Conservation (phyloP, 2,113 vertebrate genomes). For the Synchiropus splendidus region DNA sequence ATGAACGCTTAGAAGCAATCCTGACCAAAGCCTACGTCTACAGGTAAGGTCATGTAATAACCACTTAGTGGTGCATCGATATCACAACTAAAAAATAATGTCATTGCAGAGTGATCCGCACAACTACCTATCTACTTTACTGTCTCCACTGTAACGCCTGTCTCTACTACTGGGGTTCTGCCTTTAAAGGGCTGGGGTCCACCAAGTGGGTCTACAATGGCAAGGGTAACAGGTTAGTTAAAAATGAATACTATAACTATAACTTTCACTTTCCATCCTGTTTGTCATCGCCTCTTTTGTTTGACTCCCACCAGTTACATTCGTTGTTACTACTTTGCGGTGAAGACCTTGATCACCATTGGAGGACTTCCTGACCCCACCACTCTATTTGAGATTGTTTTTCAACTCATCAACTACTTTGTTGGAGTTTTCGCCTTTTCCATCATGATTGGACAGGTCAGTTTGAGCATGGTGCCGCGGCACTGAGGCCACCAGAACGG, state of each 20-base stretch:
- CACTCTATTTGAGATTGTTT: conserved; percentile 84
- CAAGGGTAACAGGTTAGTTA: conserved; percentile 81
- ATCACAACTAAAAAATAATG: too few relatives aligned
- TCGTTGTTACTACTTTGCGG: conserved; percentile 95
- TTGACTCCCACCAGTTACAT: conserved; percentile 73
- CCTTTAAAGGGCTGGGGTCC: conserved; percentile 74
- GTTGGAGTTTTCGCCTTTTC: conserved; percentile 93
- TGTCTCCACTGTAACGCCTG: conserved; percentile 89
- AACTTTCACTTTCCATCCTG: background rate
- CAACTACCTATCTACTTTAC: conserved; percentile 89
- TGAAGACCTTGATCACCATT: conserved; percentile 95
- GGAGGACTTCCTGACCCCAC: conserved; percentile 85
- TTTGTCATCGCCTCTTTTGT: background rate
- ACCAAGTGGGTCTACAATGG: conserved; percentile 89
- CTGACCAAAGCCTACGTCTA: conserved; percentile 94
- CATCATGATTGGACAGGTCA: conserved; percentile 97
- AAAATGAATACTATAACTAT: too few relatives aligned
- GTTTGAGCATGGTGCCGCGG: background rate
- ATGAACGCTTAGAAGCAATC: conserved; percentile 85
- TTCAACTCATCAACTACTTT: conserved; percentile 96
- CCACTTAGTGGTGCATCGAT: too few relatives aligned
- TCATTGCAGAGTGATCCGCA: conserved; percentile 90
- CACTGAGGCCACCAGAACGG: background rate
- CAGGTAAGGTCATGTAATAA: conserved; percentile 86
- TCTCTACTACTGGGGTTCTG: conserved; percentile 91